Percentiles rank a stretch among this genome's conserved stretches.
Conservation (phyloP, 1,140 invertebrate species). For the Rhynchophorus ferrugineus region DNA sequence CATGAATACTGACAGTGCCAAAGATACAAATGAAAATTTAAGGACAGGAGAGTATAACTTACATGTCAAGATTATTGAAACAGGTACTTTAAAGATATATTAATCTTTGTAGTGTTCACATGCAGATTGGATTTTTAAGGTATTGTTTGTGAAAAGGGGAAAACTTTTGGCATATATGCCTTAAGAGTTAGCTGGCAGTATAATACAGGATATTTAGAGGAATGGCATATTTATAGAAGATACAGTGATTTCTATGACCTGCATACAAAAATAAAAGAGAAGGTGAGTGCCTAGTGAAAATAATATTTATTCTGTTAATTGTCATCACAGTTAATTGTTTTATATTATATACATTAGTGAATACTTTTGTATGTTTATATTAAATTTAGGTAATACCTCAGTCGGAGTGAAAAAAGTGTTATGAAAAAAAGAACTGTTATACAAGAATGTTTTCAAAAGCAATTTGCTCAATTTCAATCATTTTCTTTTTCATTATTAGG, state of each 20-base stretch:
- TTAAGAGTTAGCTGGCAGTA: slow-evolving; percentile 66
- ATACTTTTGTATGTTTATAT: not conserved
- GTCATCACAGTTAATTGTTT: not conserved
- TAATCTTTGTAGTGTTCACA: not conserved
- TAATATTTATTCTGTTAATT: slow-evolving; percentile 1
- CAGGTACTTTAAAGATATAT: slow-evolving; percentile 42
- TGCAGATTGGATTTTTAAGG: slow-evolving; percentile 43
- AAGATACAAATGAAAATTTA: slow-evolving; percentile 39
- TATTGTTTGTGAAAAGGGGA: slow-evolving; percentile 68
- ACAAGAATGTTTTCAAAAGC: no score
- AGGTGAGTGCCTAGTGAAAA: slow-evolving; percentile 40
- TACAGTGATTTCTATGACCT: slow-evolving; percentile 92
- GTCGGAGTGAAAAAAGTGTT: no score
- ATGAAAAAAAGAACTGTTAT: no score
- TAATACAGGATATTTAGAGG: slow-evolving; percentile 57
- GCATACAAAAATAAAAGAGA: slow-evolving; percentile 67
- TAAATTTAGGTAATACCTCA: no score
- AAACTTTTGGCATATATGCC: slow-evolving; percentile 84
- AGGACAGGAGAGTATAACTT: slow-evolving; percentile 53
- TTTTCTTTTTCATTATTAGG: no score
- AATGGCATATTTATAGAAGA: slow-evolving; percentile 72
- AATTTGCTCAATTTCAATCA: no score
- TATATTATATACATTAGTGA: not conserved
- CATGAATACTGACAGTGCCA: slow-evolving; percentile 16
- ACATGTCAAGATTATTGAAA: slow-evolving; percentile 62